Evolutionary conservation across 2,888 invertebrate species (phyloP).

Genomic region (Clivina fossor): DNA sequence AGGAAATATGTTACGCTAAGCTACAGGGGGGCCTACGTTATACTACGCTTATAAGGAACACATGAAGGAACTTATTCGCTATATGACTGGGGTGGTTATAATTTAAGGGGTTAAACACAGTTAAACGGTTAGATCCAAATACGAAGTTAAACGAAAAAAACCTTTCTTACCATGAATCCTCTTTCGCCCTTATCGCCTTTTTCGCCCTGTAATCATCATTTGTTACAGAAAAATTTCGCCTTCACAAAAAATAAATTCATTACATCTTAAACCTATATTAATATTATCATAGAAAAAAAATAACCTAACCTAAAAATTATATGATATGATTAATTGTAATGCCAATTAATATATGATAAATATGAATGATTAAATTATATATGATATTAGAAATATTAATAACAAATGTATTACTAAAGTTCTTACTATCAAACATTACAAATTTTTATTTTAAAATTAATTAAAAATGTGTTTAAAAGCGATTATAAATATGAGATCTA

Average conservation of each 20-base stretch:
- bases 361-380: constrained; percentile 5
- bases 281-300: too few relatives aligned
- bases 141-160: constrained; percentile 31
- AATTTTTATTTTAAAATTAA: too few relatives aligned
- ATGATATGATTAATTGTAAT: constrained; percentile 22
- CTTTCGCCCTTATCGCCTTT: constrained; percentile 75
- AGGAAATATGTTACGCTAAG: too few relatives aligned
- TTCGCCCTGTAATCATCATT: constrained; percentile 61
- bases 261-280: too few relatives aligned
- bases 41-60: too few relatives aligned
- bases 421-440: too few relatives aligned
- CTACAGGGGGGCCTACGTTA: too few relatives aligned
- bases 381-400: too few relatives aligned
- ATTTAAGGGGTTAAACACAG: constrained; percentile 8
- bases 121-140: constrained; percentile 30
- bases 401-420: not conserved
- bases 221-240: constrained; percentile 4
- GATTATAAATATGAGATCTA: too few relatives aligned
- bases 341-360: constrained; percentile 31
- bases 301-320: too few relatives aligned
- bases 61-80: too few relatives aligned
- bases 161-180: constrained; percentile 76
- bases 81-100: not conserved
- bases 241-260: not conserved
- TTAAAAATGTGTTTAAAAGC: too few relatives aligned